Evolutionary conservation across 2,113 vertebrate genomes (phyloP), one percentile per base, ranked within the genome.

Genomic region (Lathamus discolor): DNA sequence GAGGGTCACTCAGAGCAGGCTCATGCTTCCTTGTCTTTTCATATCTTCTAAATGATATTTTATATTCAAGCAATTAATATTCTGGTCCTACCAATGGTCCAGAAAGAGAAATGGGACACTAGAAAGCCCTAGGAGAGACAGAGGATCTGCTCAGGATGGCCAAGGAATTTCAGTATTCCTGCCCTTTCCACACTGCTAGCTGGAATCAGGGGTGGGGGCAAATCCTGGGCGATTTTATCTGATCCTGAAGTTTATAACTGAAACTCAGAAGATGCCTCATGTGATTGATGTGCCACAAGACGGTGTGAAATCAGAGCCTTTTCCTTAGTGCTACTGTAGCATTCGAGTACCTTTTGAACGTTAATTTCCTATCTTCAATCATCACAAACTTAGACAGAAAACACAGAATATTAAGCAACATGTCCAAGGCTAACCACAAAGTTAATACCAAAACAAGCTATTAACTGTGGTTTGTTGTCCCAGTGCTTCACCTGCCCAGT

Each of bases 21-120:
- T 68, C 25, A 17, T 33, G 28, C 17, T 81, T 19, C 48, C 19
- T 18, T 44, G 4, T 33, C 68, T 91, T 39, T 54, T 77, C 31
- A 3, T 54, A 49, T 66, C 27, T 81, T 61, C 22, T 70, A 46
- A 64, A 54, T 92, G 55, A 76, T 31, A 46, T 76, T 93, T 69
- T 63, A 35, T 62, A 49, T 83, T 89, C 59, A 33, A 88, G n/a
- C 51, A 91, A 20, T 73, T 97, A 88, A 75, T 93, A 76, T 90
- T 92, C 85, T 66, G 16, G 77, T 78, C 55, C 75, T 90, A 63
- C 18, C 43, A 48, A 79, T 86, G 54, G 39, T 80, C 94, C 43
- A 82, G 82, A 83, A 75, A 61, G 57, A 92, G 81, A 95, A 95
- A 70, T 66, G 35, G 67, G 25, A 79, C 87, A 84, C 63, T 76